phyloP scores from a whole-genome alignment of 2,888 invertebrate genomes.

The Trissolcus japonicus region DNA sequence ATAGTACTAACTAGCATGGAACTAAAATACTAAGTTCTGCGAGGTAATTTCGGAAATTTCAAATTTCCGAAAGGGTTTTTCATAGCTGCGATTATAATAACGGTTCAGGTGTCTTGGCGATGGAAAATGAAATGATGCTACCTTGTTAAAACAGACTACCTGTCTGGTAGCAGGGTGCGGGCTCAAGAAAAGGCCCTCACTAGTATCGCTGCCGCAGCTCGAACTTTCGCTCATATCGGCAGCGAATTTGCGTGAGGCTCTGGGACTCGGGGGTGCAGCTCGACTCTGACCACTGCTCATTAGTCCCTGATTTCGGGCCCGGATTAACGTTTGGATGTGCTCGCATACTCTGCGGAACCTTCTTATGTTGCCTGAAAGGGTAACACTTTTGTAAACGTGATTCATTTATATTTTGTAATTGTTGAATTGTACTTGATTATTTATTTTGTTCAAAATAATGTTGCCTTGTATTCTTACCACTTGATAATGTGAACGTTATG shows the following conservation, averaged over 20 bases:
- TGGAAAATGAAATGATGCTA: slow-evolving; percentile 56
- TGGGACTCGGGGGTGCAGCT: slow-evolving; percentile 80
- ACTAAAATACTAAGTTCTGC: too few relatives aligned
- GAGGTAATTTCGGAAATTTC: too few relatives aligned
- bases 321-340: slow-evolving; percentile 93
- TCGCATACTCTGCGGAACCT: slow-evolving; percentile 97
- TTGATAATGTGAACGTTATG: slow-evolving; percentile 94
- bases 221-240: slow-evolving; percentile 84
- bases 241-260: slow-evolving; percentile 81
- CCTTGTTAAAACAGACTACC: slow-evolving; percentile 76
- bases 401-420: too few relatives aligned
- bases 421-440: too few relatives aligned
- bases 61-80: too few relatives aligned
- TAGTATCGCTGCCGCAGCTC: slow-evolving; percentile 83
- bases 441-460: neutral
- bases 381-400: too few relatives aligned
- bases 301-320: slow-evolving; percentile 75
- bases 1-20: too few relatives aligned
- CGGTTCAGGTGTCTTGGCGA: too few relatives aligned
- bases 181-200: slow-evolving; percentile 78
- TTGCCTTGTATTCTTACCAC: slow-evolving; percentile 80
- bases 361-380: slow-evolving; percentile 88
- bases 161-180: slow-evolving; percentile 78
- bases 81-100: too few relatives aligned
- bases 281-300: slow-evolving; percentile 69